Conservation (phyloP, 2,888 invertebrate species). For the Halictus quadricinctus region DNA sequence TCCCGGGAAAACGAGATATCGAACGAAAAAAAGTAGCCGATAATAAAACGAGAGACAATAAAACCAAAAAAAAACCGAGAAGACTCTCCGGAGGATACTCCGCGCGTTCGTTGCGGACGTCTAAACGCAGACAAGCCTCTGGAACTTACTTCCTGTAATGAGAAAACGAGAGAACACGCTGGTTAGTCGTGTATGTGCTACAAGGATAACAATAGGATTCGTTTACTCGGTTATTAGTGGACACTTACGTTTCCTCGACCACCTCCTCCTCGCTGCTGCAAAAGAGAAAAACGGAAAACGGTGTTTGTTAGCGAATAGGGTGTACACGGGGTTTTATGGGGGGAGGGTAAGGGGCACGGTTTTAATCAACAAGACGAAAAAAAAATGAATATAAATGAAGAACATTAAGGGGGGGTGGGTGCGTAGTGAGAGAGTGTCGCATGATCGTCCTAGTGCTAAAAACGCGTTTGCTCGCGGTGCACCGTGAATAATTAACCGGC, state of each 20-base stretch:
- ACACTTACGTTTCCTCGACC: conserved; percentile 92
- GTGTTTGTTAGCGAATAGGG: conserved; percentile 69
- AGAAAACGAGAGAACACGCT: conserved; percentile 72
- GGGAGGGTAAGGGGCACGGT: neutral
- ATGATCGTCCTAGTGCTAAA: conserved; percentile 19
- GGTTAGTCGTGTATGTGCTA: conserved; percentile 24
- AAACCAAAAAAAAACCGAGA: conserved; percentile 31
- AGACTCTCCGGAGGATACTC: conserved; percentile 25
- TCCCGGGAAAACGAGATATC: conserved; percentile 12
- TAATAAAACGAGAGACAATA: neutral
- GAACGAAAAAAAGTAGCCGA: neutral
- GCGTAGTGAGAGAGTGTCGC: neutral
- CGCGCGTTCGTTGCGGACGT: conserved; percentile 49
- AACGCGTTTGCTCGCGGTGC: neutral
- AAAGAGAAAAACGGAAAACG: conserved; percentile 78
- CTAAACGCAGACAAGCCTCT: conserved; percentile 57
- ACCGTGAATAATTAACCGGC: conserved; percentile 1
- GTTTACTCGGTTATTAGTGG: conserved; percentile 35
- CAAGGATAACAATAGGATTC: conserved; percentile 29
- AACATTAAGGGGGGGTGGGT: neutral
- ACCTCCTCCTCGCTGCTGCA: conserved; percentile 89
- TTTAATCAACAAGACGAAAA: neutral
- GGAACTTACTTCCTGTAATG: conserved; percentile 84
- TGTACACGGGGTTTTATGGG: conserved; percentile 58
- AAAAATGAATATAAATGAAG: neutral